A percentile compares a stretch with the other conserved stretches of the same genome.
Conservation (phyloP, 2,113 vertebrate genomes). For the Lipotes vexillifer region DNA sequence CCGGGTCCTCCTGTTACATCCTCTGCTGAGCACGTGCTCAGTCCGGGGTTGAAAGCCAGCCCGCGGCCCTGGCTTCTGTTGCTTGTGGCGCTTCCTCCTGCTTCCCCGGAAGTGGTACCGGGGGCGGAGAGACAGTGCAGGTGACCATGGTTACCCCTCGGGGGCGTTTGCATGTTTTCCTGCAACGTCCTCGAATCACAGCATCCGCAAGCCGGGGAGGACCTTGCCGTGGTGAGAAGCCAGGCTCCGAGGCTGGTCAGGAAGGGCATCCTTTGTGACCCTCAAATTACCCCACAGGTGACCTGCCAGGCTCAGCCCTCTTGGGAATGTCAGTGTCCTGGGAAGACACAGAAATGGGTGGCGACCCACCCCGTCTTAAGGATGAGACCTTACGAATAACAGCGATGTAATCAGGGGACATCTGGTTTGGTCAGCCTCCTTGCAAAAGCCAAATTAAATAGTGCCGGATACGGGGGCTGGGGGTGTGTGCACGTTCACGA, state of each 20-base stretch:
- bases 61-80: too few relatives aligned
- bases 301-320: too few relatives aligned
- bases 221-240: too few relatives aligned
- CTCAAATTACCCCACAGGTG: background rate
- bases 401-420: rapidly evolving
- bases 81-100: background rate
- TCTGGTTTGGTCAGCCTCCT: background rate
- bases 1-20: rapidly evolving
- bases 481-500: background rate
- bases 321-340: background rate
- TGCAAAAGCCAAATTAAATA: background rate
- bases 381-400: too few relatives aligned
- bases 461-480: too few relatives aligned
- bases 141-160: too few relatives aligned
- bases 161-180: background rate
- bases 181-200: background rate
- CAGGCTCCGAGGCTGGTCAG: too few relatives aligned
- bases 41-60: background rate
- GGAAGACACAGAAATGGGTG: background rate
- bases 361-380: background rate
- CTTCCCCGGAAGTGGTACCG: background rate
- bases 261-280: background rate
- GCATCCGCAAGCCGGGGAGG: background rate
- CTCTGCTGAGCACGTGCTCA: rapidly evolving
- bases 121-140: background rate